Evolutionary conservation across 2,888 invertebrate genomes (phyloP).

Genomic region (Tenodera sinensis): DNA sequence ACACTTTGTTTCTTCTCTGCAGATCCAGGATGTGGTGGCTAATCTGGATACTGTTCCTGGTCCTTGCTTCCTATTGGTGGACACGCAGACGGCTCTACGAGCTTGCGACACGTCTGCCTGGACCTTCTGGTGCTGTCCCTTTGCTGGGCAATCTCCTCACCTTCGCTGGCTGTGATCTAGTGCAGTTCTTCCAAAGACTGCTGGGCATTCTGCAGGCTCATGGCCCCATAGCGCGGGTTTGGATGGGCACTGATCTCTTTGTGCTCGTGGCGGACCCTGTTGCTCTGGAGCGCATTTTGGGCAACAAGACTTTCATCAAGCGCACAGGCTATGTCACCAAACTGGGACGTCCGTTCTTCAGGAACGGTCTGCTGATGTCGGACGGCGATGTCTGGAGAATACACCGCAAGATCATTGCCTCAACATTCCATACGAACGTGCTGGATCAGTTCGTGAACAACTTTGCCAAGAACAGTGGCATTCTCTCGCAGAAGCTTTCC

Average conservation of each 20-base stretch:
- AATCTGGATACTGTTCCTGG: neutral
- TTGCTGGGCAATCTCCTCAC: constrained; percentile 4
- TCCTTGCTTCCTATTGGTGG: neutral
- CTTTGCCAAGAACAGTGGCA: constrained; percentile 14
- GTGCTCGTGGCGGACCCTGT: neutral
- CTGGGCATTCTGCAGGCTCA: neutral
- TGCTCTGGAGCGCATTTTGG: neutral
- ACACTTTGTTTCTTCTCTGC: neutral
- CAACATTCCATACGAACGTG: constrained; percentile 21
- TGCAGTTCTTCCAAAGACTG: neutral
- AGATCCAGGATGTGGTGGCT: neutral
- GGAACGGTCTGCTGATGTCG: constrained; percentile 12
- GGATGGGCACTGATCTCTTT: constrained; percentile 10
- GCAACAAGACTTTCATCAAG: constrained; percentile 2
- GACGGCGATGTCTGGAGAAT: constrained; percentile 16
- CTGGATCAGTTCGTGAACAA: constrained; percentile 20
- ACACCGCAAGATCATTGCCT: constrained; percentile 23
- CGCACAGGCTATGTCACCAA: neutral
- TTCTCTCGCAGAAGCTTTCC: constrained; percentile 8
- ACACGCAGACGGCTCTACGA: constrained; percentile 2
- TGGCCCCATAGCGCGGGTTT: neutral
- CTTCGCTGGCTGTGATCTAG: neutral
- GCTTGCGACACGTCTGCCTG: constrained; percentile 12
- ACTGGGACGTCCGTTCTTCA: neutral
- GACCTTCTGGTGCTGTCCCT: constrained; percentile 4